A percentile compares a stretch with the other conserved stretches of the same genome.
These are phyloP conservation scores for Bombyx mori DNA, from an alignment of 1,140 invertebrate species.

Conservation along the genomic window ASM3026992v2 NC_085120.1:4971501-4972000, in stretches of 20 bases:
- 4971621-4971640: not conserved
- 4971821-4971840: not conserved
- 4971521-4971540: not conserved
- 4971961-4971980: too few relatives aligned
- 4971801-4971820: not conserved
- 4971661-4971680: not conserved
- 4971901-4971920: too few relatives aligned
- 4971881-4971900: too few relatives aligned
- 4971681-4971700: constrained; percentile 28
- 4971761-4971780: constrained; percentile 85
- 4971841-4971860: not conserved
- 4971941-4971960: too few relatives aligned
- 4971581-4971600: not conserved
- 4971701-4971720: constrained; percentile 57
- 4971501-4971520: too few relatives aligned
- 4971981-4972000: too few relatives aligned
- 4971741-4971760: constrained; percentile 81
- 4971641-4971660: not conserved
- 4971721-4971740: constrained; percentile 81
- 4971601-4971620: not conserved
- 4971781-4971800: constrained; percentile 82
- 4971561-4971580: not conserved
- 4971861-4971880: too few relatives aligned
- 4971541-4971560: not conserved
- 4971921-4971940: too few relatives aligned